Conservation (phyloP, 2,797 vertebrate genomes). For the Poecilia picta region DNA sequence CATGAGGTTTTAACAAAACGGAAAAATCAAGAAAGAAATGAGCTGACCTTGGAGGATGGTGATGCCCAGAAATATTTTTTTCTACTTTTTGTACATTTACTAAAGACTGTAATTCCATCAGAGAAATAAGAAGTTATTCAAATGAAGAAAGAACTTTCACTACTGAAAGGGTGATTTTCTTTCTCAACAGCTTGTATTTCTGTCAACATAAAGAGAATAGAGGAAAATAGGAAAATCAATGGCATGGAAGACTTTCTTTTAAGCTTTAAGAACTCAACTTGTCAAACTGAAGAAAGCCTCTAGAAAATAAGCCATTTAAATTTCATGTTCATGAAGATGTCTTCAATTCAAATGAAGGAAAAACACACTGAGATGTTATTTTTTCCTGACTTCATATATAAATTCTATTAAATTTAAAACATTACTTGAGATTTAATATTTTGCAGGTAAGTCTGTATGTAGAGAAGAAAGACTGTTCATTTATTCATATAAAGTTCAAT, state of each 20-base stretch:
- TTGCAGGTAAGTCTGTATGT: constrained; percentile 58
- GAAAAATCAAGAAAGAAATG: constrained; percentile 45
- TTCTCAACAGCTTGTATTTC: constrained; percentile 18
- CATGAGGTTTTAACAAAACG: constrained; percentile 20
- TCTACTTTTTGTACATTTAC: background rate
- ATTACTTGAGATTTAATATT: background rate
- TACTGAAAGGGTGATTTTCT: constrained; percentile 4
- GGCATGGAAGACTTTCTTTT: constrained; percentile 22
- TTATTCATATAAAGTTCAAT: background rate
- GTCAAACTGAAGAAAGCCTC: constrained; percentile 20
- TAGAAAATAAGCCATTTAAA: constrained; percentile 24
- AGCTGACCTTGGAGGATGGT: constrained; percentile 23
- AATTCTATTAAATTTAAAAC: constrained; percentile 33
- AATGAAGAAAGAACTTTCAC: constrained; percentile 23
- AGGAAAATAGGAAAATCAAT: constrained; percentile 35
- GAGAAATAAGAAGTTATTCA: constrained; percentile 22
- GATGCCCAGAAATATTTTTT: background rate
- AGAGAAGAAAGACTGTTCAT: background rate
- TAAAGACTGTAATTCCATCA: constrained; percentile 36
- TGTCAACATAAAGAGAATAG: constrained; percentile 22
- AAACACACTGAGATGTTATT: constrained; percentile 7
- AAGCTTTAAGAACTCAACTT: constrained; percentile 21
- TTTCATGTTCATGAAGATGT: constrained; percentile 20
- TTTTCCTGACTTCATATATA: constrained; percentile 11
- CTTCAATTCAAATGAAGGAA: constrained; percentile 13